Evolutionary conservation across 1,140 invertebrate species (phyloP).

Genomic region (Drosophila saltans): DNA sequence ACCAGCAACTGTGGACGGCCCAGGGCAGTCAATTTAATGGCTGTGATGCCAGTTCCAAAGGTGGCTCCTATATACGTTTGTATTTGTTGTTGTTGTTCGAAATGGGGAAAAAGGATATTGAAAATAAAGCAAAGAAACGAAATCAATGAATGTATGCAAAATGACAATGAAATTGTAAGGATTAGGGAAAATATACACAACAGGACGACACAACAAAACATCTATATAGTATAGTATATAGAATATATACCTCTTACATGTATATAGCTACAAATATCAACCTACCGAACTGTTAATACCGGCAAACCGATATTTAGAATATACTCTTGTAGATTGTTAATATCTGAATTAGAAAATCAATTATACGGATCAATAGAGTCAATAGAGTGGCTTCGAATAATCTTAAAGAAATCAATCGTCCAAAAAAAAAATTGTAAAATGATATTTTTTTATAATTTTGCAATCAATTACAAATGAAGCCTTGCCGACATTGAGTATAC

Average conservation of each 20-base stretch:
- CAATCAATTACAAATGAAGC: no score
- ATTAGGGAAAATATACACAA: no score
- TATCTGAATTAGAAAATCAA: no score
- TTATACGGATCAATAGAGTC: no score
- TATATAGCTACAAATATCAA: background rate
- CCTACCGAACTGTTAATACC: background rate
- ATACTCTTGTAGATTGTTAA: background rate
- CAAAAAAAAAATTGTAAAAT: no score
- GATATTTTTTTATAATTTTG: no score
- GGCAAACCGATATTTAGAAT: background rate
- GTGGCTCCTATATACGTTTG: conserved; percentile 89
- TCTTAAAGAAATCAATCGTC: no score
- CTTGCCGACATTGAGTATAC: no score
- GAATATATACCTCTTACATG: no score
- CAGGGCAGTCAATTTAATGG: conserved; percentile 98
- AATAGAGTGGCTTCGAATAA: no score
- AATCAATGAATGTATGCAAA: conserved; percentile 47
- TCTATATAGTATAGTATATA: background rate
- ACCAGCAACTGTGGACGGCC: conserved; percentile 98
- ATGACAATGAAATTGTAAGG: background rate
- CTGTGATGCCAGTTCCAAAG: conserved; percentile 97
- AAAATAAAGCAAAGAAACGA: conserved; percentile 60
- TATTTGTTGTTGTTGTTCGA: conserved; percentile 35
- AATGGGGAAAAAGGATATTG: conserved; percentile 70
- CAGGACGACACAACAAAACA: conserved; percentile 4